Evolutionary conservation across 2,888 invertebrate species (phyloP), one percentile per base, ranked within the genome.

Genomic region (Nasonovia ribisnigri): DNA sequence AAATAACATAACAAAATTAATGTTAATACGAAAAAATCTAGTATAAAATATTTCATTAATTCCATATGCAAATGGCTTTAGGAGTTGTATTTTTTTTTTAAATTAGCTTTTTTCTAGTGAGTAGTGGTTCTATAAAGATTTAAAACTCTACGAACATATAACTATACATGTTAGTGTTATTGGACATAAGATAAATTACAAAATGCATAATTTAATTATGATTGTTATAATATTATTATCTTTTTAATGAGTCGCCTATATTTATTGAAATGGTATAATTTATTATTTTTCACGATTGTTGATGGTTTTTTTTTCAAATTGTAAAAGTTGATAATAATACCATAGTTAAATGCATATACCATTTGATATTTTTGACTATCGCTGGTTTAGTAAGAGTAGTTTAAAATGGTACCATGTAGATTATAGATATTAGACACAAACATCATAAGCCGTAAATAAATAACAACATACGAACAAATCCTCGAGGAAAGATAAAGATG

Each of bases 371-470:
- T 36, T 88, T 13, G 36, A 42, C 42, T 88, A 43, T 86, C 43
- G 57, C 36, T 84, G 3, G 84, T 90, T 90, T 51, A 26, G 20
- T 42, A 29, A 4, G 20, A 54, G 29, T 91, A 91, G n/a, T 91
- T n/a, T 1, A 57, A 86, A 91, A 84, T 36, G 10, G 43, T 46
- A 84, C n/a, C 10, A 36, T 36, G 36, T 42, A 89, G 26, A 42
- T 2, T 60, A 90, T 29, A 77, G 46, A 86, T 36, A 67, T 67
- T 36, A n/a, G 67, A 67, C 36, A 67, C 16, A 36, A 67, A 67
- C n/a, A 67, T 67, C 67, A 77, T 51, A 67, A 88, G 20, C 42
- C 46, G 46, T 87, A 88, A 92, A 88, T 43, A 92, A 88, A 88
- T 77, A 92, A 60, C 57, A 16, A 51, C 57, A 54, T 6, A 6